Base-by-base conservation (phyloP, 2,113 vertebrate genomes). In the Upupa epops region DNA sequence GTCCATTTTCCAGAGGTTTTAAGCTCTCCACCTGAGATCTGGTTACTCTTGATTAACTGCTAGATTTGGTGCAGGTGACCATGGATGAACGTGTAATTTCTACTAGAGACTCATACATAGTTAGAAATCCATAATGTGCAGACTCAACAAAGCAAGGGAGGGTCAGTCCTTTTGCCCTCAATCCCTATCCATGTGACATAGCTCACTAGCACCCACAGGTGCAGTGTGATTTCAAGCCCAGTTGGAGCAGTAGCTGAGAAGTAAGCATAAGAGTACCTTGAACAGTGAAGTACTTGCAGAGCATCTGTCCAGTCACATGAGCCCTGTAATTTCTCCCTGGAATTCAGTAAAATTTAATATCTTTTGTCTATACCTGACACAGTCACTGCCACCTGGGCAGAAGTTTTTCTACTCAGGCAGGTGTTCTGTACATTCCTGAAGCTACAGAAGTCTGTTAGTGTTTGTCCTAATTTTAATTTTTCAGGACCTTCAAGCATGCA, bases 301-400 rank as follows among this genome's bases (percentile, higher is more conserved):
- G 8, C 11, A 42, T 9, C 64, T 52, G 10, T 60, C 55, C 26
- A 34, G n/a, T 17, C 9, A n/a, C 36, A 45, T 25, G 29, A 70
- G 48, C 25, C 11, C 25, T 12, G 31, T 24, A 54, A 42, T 72
- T 45, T 75, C 42, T 79, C 24, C 7, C 25, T 79, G 34, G n/a
- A 11, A 36, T 75, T 83, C 37, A 54, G 18, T 1, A 4, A 31
- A 46, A 75, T 55, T 34, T 76, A 25, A 59, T 42, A 79, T 17
- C 15, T 36, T 17, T 42, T 18, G 2, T 54, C 8, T 68, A 7
- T 26, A 24, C 5, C 3, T 0, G 0, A 32, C 17, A 45, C 25
- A 58, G 16, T 40, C 36, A 49, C 11, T 56, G 37, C 11, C 31
- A 63, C 8, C 16, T 18, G n/a, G 28, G 37, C 16, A 64, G 29